A percentile compares a stretch with the other conserved stretches of the same genome.
These are phyloP conservation scores for Microctenopoma steveboyesi DNA, from an alignment of 2,797 vertebrate genomes.

Conservation along the genomic window DNA sequence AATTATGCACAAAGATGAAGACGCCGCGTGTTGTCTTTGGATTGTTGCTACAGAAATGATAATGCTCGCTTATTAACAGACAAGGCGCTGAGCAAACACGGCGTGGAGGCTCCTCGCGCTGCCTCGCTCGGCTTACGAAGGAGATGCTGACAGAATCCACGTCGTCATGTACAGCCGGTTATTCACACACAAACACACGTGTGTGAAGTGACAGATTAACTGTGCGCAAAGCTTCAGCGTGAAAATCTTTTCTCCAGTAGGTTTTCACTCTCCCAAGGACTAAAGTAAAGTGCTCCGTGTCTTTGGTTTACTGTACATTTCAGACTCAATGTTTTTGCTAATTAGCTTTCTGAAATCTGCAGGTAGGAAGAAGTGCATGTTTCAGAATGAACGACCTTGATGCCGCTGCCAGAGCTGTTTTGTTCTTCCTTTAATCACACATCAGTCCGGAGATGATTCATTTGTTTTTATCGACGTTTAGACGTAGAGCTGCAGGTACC, in stretches of 20 bases:
- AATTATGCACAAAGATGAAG: conserved; percentile 29
- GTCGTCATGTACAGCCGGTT: no score
- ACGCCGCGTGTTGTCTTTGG: not conserved
- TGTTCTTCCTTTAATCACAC: conserved; percentile 26
- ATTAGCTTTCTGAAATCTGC: conserved; percentile 37
- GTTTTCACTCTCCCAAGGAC: conserved; percentile 36
- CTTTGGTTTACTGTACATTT: conserved; percentile 26
- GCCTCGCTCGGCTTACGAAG: not conserved
- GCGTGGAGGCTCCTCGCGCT: not conserved
- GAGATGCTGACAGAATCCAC: not conserved
- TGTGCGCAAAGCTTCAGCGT: not conserved
- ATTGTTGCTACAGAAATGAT: conserved; percentile 4
- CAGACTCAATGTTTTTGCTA: conserved; percentile 26
- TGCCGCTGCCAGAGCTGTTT: not conserved
- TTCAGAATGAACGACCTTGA: conserved; percentile 39
- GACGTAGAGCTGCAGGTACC: not conserved
- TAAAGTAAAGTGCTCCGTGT: conserved; percentile 1
- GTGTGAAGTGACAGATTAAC: no score
- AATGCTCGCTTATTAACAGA: not conserved
- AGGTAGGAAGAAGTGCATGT: conserved; percentile 15
- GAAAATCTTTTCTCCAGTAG: not conserved
- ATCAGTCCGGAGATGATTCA: conserved; percentile 11
- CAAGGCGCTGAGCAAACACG: not conserved
- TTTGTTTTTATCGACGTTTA: not conserved
- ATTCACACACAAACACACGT: no score